These are phyloP conservation scores for Sylvia borin DNA, from an alignment of 2,797 vertebrate species.

Conservation along the genomic window DNA sequence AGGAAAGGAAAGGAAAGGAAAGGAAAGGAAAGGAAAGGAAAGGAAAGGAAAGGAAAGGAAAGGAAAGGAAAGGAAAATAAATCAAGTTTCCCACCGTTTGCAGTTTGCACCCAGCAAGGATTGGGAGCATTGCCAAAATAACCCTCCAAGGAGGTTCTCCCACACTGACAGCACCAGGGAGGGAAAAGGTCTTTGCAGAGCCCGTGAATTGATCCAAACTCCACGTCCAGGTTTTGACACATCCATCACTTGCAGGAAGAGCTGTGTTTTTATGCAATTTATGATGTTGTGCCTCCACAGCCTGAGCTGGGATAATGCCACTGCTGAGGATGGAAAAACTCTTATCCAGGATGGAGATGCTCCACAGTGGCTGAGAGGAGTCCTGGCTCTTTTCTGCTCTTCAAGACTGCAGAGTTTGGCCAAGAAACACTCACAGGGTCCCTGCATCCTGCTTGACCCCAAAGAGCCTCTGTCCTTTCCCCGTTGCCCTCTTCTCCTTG, in stretches of 20 bases:
- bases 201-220: background rate
- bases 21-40: too few species aligned
- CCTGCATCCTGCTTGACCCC: background rate
- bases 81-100: background rate
- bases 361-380: background rate
- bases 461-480: background rate
- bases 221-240: accelerated
- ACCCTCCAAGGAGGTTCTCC: background rate
- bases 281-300: too few species aligned
- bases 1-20: too few species aligned
- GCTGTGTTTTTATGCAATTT: background rate
- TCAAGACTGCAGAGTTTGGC: background rate
- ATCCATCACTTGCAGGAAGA: background rate
- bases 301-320: background rate
- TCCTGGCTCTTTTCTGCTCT: background rate
- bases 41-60: too few species aligned
- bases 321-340: background rate
- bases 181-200: background rate
- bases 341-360: accelerated
- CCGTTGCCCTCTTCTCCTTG: background rate
- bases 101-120: background rate
- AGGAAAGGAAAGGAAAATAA: too few species aligned
- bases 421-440: background rate
- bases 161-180: background rate
- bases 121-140: background rate